Percentiles rank a stretch among this genome's conserved stretches.
Evolutionary conservation across 2,797 vertebrate species (phyloP).

Genomic region (Sebastes nivosus): DNA sequence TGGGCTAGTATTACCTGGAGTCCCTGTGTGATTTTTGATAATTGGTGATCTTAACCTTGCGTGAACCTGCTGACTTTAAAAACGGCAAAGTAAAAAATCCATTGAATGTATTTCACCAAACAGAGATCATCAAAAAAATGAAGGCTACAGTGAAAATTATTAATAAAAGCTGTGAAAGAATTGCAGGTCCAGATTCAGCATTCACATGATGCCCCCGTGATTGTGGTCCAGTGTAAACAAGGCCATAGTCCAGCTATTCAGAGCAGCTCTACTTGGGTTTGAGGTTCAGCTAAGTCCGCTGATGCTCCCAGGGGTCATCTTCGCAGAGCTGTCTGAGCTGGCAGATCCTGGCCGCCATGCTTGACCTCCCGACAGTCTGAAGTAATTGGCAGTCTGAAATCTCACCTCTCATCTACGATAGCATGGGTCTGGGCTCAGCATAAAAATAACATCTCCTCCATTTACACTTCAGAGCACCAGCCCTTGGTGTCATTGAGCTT

Average conservation of each 20-base stretch:
- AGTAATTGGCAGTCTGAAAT: constrained; percentile 68
- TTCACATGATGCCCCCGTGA: not conserved
- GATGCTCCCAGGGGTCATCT: constrained; percentile 28
- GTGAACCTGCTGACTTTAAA: not conserved
- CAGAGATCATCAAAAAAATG: not conserved
- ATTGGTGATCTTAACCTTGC: not conserved
- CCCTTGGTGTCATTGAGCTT: constrained; percentile 9
- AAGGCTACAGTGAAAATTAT: not conserved
- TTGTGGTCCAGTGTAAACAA: not conserved
- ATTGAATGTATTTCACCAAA: not conserved
- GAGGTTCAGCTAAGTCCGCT: constrained; percentile 37
- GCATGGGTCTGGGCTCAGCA: constrained; percentile 38
- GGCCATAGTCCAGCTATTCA: constrained; percentile 3
- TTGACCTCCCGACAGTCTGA: constrained; percentile 51
- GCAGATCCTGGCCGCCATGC: constrained; percentile 35
- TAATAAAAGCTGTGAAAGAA: not conserved
- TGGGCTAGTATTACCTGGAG: not conserved
- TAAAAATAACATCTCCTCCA: constrained; percentile 48
- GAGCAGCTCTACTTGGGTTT: constrained; percentile 12
- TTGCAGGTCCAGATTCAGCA: not conserved
- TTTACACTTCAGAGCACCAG: constrained; percentile 29
- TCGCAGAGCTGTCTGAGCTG: constrained; percentile 33
- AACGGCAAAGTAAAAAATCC: not conserved
- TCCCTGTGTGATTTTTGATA: not conserved
- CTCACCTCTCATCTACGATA: constrained; percentile 44